A percentile compares a stretch with the other conserved stretches of the same genome.
Conservation (phyloP, 2,797 vertebrate genomes). For the Carapus acus region DNA sequence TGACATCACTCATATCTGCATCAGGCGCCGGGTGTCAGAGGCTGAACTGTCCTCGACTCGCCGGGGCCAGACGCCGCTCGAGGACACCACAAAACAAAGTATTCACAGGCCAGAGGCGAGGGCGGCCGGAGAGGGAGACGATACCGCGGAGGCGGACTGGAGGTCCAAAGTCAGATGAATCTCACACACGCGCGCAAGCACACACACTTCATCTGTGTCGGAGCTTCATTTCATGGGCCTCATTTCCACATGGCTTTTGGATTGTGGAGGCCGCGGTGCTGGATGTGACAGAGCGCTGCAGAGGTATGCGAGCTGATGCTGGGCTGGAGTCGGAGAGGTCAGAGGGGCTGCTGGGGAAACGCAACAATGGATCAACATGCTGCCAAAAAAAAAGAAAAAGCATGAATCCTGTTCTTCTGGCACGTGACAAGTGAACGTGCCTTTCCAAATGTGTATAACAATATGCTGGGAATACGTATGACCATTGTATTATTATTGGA, state of each 20-base stretch:
- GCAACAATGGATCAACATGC: constrained; percentile 10
- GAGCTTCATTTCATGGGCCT: no score
- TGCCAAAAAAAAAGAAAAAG: constrained; percentile 21
- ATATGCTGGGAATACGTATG: no score
- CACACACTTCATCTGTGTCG: no score
- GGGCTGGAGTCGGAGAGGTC: constrained; percentile 25
- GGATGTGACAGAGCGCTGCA: background rate
- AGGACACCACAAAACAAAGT: constrained; percentile 43
- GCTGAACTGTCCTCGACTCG: constrained; percentile 9
- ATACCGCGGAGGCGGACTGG: constrained; percentile 32
- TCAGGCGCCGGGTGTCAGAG: constrained; percentile 37
- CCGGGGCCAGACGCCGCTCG: constrained; percentile 40
- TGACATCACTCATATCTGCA: constrained; percentile 66
- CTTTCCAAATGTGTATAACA: no score
- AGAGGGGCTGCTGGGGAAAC: constrained; percentile 13
- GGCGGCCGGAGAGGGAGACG: constrained; percentile 38
- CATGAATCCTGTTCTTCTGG: constrained; percentile 4
- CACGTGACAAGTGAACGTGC: no score
- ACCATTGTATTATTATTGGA: no score
- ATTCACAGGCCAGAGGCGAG: constrained; percentile 42
- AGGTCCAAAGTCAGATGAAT: constrained; percentile 30
- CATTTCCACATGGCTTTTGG: no score
- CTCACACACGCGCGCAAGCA: no score
- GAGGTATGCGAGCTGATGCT: constrained; percentile 7
- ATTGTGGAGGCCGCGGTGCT: no score